These are phyloP conservation scores for Pristiophorus japonicus DNA, from an alignment of 2,113 vertebrate genomes.

Conservation along the genomic window DNA sequence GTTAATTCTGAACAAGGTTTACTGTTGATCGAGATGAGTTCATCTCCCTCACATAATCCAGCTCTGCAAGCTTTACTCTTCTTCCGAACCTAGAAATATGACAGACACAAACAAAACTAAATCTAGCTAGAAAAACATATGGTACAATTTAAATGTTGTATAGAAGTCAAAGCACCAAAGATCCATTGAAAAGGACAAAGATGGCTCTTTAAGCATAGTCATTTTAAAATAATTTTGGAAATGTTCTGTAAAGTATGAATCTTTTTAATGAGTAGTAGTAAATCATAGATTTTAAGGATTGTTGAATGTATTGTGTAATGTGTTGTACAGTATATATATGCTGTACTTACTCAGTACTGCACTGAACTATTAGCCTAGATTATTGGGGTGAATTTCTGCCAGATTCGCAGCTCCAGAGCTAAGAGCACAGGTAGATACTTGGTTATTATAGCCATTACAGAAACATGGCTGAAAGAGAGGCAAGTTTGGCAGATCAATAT, in stretches of 20 bases:
- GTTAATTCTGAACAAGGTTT: conserved; percentile 73
- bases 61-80: conserved; percentile 66
- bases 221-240: neutral
- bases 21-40: conserved; percentile 84
- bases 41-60: conserved; percentile 78
- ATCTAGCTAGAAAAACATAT: neutral
- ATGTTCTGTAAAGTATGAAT: neutral
- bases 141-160: neutral
- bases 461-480: no score
- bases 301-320: neutral
- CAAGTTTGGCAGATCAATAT: no score
- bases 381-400: neutral
- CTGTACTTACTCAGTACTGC: neutral
- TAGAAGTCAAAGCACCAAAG: neutral
- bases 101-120: neutral
- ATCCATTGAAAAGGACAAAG: neutral
- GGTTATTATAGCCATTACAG: no score
- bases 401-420: neutral
- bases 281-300: neutral
- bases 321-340: neutral
- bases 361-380: neutral
- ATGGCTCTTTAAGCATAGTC: neutral
- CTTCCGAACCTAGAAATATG: conserved; percentile 53
- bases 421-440: no score
- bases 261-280: neutral